Base-by-base conservation (phyloP, 2,113 vertebrate genomes). In the Protobothrops flavoviridis region DNA sequence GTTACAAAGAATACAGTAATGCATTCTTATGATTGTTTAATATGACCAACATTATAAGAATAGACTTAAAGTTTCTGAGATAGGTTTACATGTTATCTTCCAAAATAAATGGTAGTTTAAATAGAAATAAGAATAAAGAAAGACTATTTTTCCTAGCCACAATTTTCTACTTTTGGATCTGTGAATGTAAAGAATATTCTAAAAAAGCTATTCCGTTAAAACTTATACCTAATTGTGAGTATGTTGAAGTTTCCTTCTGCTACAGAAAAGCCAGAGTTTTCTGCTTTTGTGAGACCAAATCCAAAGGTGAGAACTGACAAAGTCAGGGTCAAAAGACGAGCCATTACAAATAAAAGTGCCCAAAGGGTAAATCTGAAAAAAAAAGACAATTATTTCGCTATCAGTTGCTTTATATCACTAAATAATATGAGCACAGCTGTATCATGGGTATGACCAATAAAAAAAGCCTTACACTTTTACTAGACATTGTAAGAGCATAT, bases 301-400 rank as follows among this genome's bases (percentile, higher is more conserved):
- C 98, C 98, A 91, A 98, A 98, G 0, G 97, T 98, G 97, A 99
- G 96, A 39, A 98, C 98, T 10, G 98, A 98, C 55, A 98, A 97
- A 5, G 98, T 99, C 96, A 98, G 97, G 64, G 98, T 98, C 96
- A 98, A 98, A 94, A 99, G 98, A 57, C 98, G 98, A 81, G 98
- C 97, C 74, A 98, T 97, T 95, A 98, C 95, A 13, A 99, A 98
- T 61, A 98, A 98, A 8, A 99, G 96, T 4, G 98, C 98, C 98
- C 98, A 98, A 91, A 99, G 94, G 23, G 98, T 98, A 92, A 98
- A 98, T 94, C 98, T 99, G 96, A 55, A 95, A 94, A 29, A 50
- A 81, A 95, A 91, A 61, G 33, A 57, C 9, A 88, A 88, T 33
- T 55, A 61, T 69, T 88, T 39, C 9, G 24, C n/a, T 56, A 69